These are phyloP conservation scores for Galeopterus variegatus DNA, from an alignment of 2,113 vertebrate species.

Conservation along the genomic window DNA sequence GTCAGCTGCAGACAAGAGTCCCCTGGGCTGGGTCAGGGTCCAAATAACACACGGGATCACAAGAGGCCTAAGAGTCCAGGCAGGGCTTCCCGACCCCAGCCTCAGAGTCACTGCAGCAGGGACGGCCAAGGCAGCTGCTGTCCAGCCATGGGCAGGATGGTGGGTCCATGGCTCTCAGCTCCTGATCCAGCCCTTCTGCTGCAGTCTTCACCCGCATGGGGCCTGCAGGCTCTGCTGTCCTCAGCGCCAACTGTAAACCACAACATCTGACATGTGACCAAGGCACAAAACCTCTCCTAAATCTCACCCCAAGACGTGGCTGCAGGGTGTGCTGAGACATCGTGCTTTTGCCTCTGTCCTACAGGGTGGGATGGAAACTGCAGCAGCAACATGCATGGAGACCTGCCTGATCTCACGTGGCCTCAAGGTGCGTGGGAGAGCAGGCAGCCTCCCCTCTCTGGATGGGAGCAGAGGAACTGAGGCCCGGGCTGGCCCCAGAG, in stretches of 20 bases:
- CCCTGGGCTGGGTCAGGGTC: neutral
- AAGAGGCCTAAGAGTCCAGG: neutral
- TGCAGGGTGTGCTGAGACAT: fast-evolving
- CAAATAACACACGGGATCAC: neutral
- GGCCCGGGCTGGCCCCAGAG: no score
- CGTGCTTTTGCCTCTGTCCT: fast-evolving
- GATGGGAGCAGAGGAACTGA: no score
- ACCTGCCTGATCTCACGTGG: neutral
- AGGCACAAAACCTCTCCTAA: neutral
- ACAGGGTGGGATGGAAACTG: neutral
- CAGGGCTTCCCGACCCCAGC: neutral
- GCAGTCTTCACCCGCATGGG: neutral
- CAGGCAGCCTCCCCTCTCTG: neutral
- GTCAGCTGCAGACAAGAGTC: neutral
- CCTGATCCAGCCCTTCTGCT: neutral
- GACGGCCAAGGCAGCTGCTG: neutral
- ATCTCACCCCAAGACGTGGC: neutral
- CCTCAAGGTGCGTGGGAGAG: neutral
- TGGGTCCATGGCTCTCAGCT: neutral
- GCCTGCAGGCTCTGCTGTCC: neutral
- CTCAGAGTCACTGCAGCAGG: neutral
- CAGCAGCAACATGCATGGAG: no score
- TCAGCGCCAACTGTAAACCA: neutral
- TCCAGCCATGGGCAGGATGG: neutral
- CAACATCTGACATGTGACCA: neutral